These are phyloP conservation scores for Aramus guarauna DNA, from an alignment of 2,113 vertebrate genomes.

Conservation along the genomic window DNA sequence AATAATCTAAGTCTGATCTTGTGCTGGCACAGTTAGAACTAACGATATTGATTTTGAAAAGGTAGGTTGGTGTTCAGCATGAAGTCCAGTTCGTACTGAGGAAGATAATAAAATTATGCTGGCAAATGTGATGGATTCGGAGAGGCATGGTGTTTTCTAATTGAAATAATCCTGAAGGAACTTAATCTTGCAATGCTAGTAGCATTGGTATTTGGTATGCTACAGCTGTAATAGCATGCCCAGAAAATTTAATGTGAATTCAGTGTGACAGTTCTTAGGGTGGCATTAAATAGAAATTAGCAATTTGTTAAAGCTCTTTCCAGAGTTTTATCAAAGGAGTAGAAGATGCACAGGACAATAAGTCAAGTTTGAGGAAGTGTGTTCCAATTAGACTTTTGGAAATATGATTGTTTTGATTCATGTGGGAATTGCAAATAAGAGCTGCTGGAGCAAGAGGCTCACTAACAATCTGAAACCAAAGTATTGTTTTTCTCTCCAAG, in stretches of 20 bases:
- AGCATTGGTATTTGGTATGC: not conserved
- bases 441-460: not conserved
- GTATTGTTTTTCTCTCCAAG: not conserved
- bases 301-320: not conserved
- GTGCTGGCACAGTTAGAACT: not conserved
- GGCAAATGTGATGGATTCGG: not conserved
- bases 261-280: not conserved
- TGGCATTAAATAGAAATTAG: constrained; percentile 11
- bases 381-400: not conserved
- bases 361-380: not conserved
- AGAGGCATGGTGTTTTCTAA: not conserved
- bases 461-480: not conserved
- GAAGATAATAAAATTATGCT: not conserved
- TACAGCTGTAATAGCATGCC: not conserved
- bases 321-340: not conserved
- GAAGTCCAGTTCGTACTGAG: not conserved
- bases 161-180: not conserved
- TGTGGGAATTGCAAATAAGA: not conserved
- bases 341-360: not conserved
- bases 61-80: not conserved
- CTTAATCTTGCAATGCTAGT: not conserved
- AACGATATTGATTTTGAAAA: not conserved
- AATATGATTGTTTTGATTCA: not conserved
- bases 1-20: not conserved
- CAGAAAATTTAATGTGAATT: not conserved